Conservation (phyloP, 2,113 vertebrate genomes). For the Jaculus jaculus region DNA sequence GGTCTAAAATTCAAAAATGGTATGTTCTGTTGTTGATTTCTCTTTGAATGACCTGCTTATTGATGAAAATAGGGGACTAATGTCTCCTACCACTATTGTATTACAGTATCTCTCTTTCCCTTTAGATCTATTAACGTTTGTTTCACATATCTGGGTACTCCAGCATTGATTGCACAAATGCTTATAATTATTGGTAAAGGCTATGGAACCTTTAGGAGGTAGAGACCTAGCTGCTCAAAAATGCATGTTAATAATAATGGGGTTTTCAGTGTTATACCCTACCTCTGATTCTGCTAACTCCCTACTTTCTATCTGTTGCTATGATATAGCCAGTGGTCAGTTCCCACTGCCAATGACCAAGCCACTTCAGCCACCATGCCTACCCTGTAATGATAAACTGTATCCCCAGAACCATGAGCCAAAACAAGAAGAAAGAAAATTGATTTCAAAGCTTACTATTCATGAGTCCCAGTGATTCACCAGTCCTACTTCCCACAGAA, state of each 20-base stretch:
- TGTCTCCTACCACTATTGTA: neutral
- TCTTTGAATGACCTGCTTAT: neutral
- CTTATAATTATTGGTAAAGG: neutral
- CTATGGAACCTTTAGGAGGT: too few species aligned
- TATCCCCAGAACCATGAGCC: neutral
- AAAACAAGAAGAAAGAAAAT: too few species aligned
- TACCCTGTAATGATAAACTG: too few species aligned
- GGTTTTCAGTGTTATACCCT: neutral
- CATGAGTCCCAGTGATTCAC: too few species aligned
- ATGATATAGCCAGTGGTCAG: neutral
- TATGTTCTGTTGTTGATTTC: neutral
- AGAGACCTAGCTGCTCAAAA: too few species aligned
- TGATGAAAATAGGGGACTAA: neutral
- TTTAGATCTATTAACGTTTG: neutral
- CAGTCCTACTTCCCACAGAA: too few species aligned
- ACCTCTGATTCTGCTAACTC: neutral
- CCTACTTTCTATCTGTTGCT: neutral
- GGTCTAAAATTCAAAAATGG: neutral
- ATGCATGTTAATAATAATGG: too few species aligned
- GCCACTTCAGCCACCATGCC: neutral
- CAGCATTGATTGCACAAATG: neutral
- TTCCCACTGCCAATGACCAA: neutral
- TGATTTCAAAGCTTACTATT: too few species aligned
- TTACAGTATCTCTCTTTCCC: neutral
- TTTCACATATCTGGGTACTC: neutral